Evolutionary conservation across 2,113 vertebrate species (phyloP).

Genomic region (Eonycteris spelaea): DNA sequence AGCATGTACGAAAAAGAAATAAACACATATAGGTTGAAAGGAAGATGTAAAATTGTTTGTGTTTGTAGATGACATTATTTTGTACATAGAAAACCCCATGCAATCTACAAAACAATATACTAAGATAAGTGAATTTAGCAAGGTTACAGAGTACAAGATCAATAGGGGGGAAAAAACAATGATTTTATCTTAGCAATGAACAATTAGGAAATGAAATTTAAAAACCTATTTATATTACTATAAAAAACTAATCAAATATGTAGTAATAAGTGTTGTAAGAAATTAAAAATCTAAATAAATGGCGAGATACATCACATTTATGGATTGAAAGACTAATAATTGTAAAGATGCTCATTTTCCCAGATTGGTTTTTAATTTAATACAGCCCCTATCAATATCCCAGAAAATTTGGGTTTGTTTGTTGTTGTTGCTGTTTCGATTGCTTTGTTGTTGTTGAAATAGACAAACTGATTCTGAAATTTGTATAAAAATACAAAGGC

Average conservation of each 20-base stretch:
- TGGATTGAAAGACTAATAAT: slow-evolving; percentile 13
- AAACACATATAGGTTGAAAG: not conserved
- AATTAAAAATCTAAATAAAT: slow-evolving; percentile 15
- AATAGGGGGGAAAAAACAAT: not conserved
- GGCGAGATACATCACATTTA: not conserved
- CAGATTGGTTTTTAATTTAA: not conserved
- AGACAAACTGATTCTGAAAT: slow-evolving; percentile 18
- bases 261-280: not conserved
- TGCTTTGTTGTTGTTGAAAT: not conserved
- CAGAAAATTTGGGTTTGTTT: not conserved
- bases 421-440: not conserved
- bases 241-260: not conserved
- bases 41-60: not conserved
- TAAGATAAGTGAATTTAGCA: not conserved
- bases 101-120: not conserved
- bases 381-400: not conserved
- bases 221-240: not conserved
- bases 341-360: not conserved
- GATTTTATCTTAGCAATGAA: not conserved
- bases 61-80: not conserved
- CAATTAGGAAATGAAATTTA: not conserved
- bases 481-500: not conserved
- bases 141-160: not conserved
- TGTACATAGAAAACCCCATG: not conserved
- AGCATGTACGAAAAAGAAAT: not conserved